Conservation (phyloP, 2,888 invertebrate species). For the Hartigia nigra region DNA sequence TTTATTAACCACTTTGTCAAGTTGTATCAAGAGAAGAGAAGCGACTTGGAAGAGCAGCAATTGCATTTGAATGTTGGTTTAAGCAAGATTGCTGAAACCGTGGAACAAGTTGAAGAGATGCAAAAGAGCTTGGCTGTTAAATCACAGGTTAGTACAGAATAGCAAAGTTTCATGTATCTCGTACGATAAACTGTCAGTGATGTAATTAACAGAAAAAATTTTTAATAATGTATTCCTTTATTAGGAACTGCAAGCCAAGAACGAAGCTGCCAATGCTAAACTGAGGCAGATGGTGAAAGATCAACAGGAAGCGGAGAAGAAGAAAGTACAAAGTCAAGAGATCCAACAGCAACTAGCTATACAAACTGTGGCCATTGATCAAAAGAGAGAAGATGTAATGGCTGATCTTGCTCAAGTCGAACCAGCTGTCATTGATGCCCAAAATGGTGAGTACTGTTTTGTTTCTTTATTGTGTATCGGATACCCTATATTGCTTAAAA, state of each 20-base stretch:
- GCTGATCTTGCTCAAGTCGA: slow-evolving; percentile 97
- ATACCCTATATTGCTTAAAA: background rate
- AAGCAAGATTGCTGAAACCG: slow-evolving; percentile 98
- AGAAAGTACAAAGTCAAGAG: slow-evolving; percentile 97
- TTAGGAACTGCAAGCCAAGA: slow-evolving; percentile 93
- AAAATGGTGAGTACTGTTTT: slow-evolving; percentile 78
- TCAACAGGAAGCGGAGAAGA: slow-evolving; percentile 99
- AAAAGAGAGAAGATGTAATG: slow-evolving; percentile 94
- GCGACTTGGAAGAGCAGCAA: slow-evolving; percentile 98
- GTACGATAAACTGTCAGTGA: slow-evolving; percentile 1
- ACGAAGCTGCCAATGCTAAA: slow-evolving; percentile 99
- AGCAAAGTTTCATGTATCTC: slow-evolving; percentile 9
- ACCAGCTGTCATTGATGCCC: slow-evolving; percentile 98
- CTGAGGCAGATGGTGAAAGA: slow-evolving; percentile 99
- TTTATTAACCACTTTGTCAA: slow-evolving; percentile 99
- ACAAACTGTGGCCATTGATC: slow-evolving; percentile 93
- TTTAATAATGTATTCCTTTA: slow-evolving; percentile 13
- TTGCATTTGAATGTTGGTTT: slow-evolving; percentile 98
- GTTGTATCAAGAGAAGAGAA: slow-evolving; percentile 96
- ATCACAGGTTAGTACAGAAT: slow-evolving; percentile 73
- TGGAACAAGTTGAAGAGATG: slow-evolving; percentile 99
- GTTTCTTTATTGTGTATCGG: background rate
- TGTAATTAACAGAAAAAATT: background rate
- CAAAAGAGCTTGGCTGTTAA: slow-evolving; percentile 98
- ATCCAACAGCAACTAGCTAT: slow-evolving; percentile 86